Evolutionary conservation across 2,113 vertebrate genomes (phyloP), one percentile per base, ranked within the genome.

Genomic region (Oriolus oriolus): DNA sequence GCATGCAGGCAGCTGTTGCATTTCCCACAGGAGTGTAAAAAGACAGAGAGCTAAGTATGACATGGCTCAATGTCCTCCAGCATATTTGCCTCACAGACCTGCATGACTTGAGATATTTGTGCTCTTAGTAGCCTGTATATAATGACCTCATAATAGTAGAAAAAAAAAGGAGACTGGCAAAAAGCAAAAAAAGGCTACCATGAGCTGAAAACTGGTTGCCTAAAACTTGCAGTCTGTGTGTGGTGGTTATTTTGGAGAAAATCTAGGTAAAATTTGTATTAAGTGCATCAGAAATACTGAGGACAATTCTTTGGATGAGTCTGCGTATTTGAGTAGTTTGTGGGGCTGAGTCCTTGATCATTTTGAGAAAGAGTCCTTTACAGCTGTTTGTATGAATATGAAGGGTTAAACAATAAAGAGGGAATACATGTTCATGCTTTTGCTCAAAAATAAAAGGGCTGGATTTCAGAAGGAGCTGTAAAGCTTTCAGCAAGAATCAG

Each of bases 401-500:
- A 85, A 85, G 57, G 35, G 70, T 95, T 96, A 88, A 94, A 87
- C 45, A 69, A 80, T 63, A 61, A 83, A 86, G 24, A 42, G 93
- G 66, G 64, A 93, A 81, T 87, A 47, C 13, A 56, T 88, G 64
- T 86, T 86, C 47, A 33, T 90, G 77, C 45, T 89, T 93, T 61
- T 87, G 35, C 83, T 90, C 78, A 61, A 84, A 82, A 94, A 65
- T 44, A 57, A 66, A 82, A 89, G 42, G 60, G 5, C 57, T 54
- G 30, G 39, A n/a, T 94, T 96, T 95, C 87, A 90, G 79, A 87
- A 78, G 44, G 37, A 78, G 35, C 61, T 63, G 37, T 87, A 78
- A 95, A 87, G 35, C 57, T 94, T 96, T 95, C 75, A 77, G 26
- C 75, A 80, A 44, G 61, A 87, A 71, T 92, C 85, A 73, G 64